phyloP scores from a whole-genome alignment of 2,113 vertebrate genomes.

The Oncorhynchus clarkii region DNA sequence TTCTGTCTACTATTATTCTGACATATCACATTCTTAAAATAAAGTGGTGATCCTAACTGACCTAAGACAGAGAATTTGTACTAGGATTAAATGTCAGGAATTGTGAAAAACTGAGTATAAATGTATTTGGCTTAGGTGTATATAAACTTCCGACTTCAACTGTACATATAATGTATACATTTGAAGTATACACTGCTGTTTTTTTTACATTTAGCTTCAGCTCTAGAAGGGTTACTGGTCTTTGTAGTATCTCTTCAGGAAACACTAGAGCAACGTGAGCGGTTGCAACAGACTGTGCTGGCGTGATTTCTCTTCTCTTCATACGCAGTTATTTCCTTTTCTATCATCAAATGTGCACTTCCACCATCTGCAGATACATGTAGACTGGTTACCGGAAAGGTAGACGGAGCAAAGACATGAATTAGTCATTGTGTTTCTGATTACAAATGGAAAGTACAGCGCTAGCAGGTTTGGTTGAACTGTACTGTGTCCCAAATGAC shows the following conservation, averaged over 20 bases:
- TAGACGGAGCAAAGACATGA: constrained; percentile 10
- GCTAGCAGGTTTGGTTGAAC: constrained; percentile 24
- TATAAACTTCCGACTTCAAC: too few relatives aligned
- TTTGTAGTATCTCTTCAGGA: neutral
- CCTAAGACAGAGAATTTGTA: too few relatives aligned
- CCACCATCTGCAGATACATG: too few relatives aligned
- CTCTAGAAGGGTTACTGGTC: neutral
- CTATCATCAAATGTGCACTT: neutral
- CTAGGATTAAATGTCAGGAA: too few relatives aligned
- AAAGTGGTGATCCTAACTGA: too few relatives aligned
- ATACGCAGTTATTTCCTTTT: constrained; percentile 61
- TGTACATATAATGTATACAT: too few relatives aligned
- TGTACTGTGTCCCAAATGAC: constrained; percentile 48
- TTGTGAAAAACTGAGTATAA: too few relatives aligned
- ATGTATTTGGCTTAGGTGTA: too few relatives aligned
- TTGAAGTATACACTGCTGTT: too few relatives aligned
- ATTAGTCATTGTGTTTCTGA: constrained; percentile 11
- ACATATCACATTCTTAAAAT: too few relatives aligned
- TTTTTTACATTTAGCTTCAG: neutral
- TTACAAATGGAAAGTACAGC: constrained; percentile 38
- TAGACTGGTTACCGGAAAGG: constrained; percentile 18
- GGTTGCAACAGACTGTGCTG: constrained; percentile 24
- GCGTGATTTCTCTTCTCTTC: constrained; percentile 35
- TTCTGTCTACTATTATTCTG: too few relatives aligned
- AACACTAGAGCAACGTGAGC: constrained; percentile 7